These are phyloP conservation scores for Amphiprion ocellaris DNA, from an alignment of 2,113 vertebrate genomes.

Conservation along the genomic window DNA sequence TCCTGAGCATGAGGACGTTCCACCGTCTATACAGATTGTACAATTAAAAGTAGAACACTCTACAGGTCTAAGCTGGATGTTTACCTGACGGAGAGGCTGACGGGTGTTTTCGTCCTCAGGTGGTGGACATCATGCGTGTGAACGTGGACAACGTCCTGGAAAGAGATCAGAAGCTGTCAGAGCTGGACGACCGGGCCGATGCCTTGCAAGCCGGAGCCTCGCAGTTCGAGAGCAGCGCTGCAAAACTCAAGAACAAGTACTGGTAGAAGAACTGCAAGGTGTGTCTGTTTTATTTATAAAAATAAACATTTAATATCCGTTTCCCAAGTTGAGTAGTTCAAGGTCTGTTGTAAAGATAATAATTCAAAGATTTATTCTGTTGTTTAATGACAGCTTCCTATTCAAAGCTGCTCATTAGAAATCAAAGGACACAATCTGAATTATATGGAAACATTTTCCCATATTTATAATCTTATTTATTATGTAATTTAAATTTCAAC, in stretches of 20 bases:
- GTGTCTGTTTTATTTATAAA: neutral
- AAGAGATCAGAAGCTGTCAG: constrained; percentile 90
- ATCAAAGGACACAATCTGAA: too few species aligned
- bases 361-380: too few species aligned
- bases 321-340: too few species aligned
- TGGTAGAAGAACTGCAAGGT: constrained; percentile 98
- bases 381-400: too few species aligned
- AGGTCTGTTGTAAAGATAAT: too few species aligned
- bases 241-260: constrained; percentile 95
- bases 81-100: neutral
- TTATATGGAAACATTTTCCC: too few species aligned
- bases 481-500: too few species aligned
- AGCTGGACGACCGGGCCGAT: constrained; percentile 89
- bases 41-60: too few species aligned
- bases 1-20: constrained; percentile 78
- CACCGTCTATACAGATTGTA: constrained; percentile 15
- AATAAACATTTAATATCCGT: too few species aligned
- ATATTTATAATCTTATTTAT: too few species aligned
- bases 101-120: constrained; percentile 78
- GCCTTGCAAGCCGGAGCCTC: constrained; percentile 86
- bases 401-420: too few species aligned
- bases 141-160: constrained; percentile 95
- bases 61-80: too few species aligned
- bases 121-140: constrained; percentile 93
- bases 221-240: constrained; percentile 92